These are phyloP conservation scores for Piaya cayana DNA, from an alignment of 2,113 vertebrate species.

Conservation along the genomic window DNA sequence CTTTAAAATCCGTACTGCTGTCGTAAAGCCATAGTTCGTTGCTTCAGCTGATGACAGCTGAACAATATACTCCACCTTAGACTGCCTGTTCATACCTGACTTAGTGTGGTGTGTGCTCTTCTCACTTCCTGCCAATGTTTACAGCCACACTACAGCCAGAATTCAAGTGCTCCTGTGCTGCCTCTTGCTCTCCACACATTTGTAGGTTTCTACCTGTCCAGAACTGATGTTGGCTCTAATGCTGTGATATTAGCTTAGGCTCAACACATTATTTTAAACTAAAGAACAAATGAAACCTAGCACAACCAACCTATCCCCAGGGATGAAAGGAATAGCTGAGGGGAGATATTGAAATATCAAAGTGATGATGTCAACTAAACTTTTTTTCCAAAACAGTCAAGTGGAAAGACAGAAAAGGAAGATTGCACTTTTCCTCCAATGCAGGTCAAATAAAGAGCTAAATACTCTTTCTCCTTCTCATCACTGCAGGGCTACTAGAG, in stretches of 20 bases:
- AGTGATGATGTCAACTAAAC: neutral
- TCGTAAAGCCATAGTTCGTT: neutral
- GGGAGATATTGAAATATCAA: constrained; percentile 1
- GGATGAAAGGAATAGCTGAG: neutral
- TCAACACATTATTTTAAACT: neutral
- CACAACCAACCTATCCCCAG: neutral
- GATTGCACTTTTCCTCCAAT: neutral
- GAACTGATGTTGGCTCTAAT: neutral
- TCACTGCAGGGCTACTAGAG: neutral
- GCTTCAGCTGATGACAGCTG: neutral
- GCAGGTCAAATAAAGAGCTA: neutral
- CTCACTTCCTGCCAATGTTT: neutral
- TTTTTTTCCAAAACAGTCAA: neutral
- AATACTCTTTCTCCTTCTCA: neutral
- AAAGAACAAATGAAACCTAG: neutral
- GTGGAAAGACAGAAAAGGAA: neutral
- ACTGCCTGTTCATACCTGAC: neutral
- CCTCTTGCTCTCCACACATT: neutral
- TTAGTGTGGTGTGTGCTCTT: neutral
- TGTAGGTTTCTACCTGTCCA: neutral
- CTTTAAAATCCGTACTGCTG: neutral
- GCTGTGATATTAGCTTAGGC: neutral
- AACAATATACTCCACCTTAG: neutral
- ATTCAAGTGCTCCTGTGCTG: neutral
- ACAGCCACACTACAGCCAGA: neutral